Percentiles rank a stretch among this genome's conserved stretches.
phyloP scores from a whole-genome alignment of 1,140 invertebrate genomes.

The Macrobrachium rosenbergii region DNA sequence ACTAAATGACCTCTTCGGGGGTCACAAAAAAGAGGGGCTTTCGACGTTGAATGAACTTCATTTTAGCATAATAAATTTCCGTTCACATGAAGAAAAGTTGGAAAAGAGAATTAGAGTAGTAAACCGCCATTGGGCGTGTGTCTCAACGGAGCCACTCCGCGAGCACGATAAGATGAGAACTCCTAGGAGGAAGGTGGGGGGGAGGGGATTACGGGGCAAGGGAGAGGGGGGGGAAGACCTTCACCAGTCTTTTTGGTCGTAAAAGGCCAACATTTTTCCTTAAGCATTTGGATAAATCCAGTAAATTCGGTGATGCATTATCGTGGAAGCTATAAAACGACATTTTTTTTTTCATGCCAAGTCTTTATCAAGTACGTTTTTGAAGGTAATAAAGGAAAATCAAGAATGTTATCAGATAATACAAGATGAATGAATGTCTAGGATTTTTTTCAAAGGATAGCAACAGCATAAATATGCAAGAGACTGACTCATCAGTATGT shows the following conservation, averaged over 20 bases:
- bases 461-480: no score
- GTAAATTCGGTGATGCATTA: background rate
- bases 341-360: no score
- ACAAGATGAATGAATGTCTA: no score
- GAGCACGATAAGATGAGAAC: background rate
- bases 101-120: conserved; percentile 13
- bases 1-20: no score
- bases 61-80: conserved; percentile 36
- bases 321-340: no score
- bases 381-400: background rate
- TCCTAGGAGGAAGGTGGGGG: background rate
- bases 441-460: no score
- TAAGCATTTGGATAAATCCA: background rate
- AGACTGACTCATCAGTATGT: no score
- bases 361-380: no score
- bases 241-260: no score
- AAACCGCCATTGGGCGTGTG: background rate
- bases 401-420: background rate
- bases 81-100: conserved; percentile 29
- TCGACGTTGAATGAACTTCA: conserved; percentile 24
- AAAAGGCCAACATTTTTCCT: background rate
- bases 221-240: no score
- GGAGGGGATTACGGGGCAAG: no score
- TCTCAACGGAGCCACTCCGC: conserved; percentile 10
- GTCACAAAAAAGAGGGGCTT: conserved; percentile 2